phyloP scores from a whole-genome alignment of 1,140 invertebrate genomes.

The Zaprionus taronus region DNA sequence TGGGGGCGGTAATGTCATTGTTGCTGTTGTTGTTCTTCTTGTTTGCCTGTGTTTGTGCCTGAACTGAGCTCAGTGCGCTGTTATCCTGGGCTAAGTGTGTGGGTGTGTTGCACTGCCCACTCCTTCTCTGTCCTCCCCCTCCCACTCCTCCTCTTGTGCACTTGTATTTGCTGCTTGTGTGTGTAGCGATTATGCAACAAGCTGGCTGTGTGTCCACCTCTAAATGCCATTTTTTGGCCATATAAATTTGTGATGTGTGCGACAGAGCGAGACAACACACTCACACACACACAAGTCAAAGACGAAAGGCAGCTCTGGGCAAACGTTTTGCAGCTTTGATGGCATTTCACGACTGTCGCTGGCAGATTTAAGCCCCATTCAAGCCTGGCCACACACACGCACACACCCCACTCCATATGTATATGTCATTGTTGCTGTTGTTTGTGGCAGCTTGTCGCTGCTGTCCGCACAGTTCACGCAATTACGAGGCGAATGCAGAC shows the following conservation, averaged over 20 bases:
- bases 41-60: constrained; percentile 2
- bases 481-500: constrained; percentile 34
- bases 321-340: constrained; percentile 27
- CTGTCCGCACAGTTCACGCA: constrained; percentile 13
- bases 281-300: constrained; percentile 22
- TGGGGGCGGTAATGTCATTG: constrained; percentile 35
- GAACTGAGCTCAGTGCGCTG: neutral
- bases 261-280: constrained; percentile 10
- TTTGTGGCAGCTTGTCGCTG: constrained; percentile 5
- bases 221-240: constrained; percentile 46
- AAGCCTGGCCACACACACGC: constrained; percentile 5
- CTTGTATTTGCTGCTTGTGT: constrained; percentile 23
- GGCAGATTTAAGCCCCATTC: constrained; percentile 25
- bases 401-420: neutral
- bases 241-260: constrained; percentile 55
- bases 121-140: neutral
- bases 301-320: neutral
- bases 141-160: constrained; percentile 17
- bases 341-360: constrained; percentile 36
- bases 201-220: constrained; percentile 35
- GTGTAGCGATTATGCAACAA: constrained; percentile 58
- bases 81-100: constrained; percentile 31
- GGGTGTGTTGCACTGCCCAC: constrained; percentile 29
- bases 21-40: constrained; percentile 7
- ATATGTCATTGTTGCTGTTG: neutral